Evolutionary conservation across 2,888 invertebrate species (phyloP), one percentile per base, ranked within the genome.

Genomic region (Kuschelorhynchus macadamiae): DNA sequence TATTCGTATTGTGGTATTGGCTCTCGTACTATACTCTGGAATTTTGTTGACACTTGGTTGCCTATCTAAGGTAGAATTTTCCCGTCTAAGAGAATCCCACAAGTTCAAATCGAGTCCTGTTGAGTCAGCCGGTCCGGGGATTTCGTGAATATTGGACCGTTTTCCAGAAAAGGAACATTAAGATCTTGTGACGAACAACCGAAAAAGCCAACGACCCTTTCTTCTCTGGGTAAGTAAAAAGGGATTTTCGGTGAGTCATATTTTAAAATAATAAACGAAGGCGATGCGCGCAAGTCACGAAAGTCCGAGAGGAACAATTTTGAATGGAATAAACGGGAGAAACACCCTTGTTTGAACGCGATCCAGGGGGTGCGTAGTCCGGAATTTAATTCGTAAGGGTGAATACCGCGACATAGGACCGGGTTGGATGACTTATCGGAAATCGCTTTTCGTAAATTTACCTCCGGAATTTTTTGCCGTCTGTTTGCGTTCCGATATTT

Each of bases 311-410:
- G 41, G 30, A 57, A 66, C 44, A 74, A 73, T 78, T 79, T 80
- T 80, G 78, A 80, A 80, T 78, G 78, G 77, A 77, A 76, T 78
- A 78, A 61, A 61, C 49, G 72, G 71, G 72, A 77, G 79, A 73
- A 76, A 77, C 79, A 79, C 79, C 80, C 79, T 77, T 77, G 76
- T 77, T 78, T 78, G 74, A 72, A 73, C 73, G 75, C 71, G 72
- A 69, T 75, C 74, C 74, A 73, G 74, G 75, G 73, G 75, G 74
- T 74, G 75, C 74, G 74, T 73, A 69, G 70, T 68, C 53, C 36
- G 66, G 66, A 66, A 59, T 66, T 60, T 47, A 65, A 49, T 66
- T 57, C 44, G 62, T 62, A 36, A 66, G 52, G 52, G 39, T 52
- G 59, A 52, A 30, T 47, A 70, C 18, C 44, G 50, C 20, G 53